Conservation (phyloP, 2,888 invertebrate genomes). For the Miltochrista miniata region DNA sequence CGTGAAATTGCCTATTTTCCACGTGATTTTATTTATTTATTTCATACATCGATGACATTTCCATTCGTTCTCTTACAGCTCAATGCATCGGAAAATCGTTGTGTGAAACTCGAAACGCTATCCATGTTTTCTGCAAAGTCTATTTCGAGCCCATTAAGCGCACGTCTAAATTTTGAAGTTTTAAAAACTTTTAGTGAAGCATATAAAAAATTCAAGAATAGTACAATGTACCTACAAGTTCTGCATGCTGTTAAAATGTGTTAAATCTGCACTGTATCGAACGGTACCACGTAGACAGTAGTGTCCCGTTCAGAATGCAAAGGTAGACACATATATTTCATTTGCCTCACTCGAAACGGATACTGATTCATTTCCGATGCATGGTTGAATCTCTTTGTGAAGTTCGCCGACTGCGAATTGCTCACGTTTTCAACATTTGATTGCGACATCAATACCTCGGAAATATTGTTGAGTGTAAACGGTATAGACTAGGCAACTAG, state of each 20-base stretch:
- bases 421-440: conserved; percentile 80
- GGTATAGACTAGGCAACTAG: conserved; percentile 2
- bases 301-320: conserved; percentile 57
- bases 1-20: conserved; percentile 84
- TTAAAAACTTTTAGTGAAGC: conserved; percentile 50
- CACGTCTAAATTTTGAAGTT: conserved; percentile 51
- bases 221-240: conserved; percentile 57
- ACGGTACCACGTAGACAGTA: conserved; percentile 49
- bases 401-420: conserved; percentile 76
- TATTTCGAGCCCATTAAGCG: conserved; percentile 30
- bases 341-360: conserved; percentile 76
- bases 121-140: conserved; percentile 32
- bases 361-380: conserved; percentile 83
- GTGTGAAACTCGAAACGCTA: conserved; percentile 30
- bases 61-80: conserved; percentile 57
- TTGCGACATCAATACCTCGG: conserved; percentile 74
- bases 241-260: conserved; percentile 55
- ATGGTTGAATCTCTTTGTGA: conserved; percentile 80
- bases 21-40: conserved; percentile 82
- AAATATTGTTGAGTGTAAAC: conserved; percentile 45
- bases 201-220: conserved; percentile 63
- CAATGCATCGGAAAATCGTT: conserved; percentile 59
- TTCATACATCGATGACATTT: conserved; percentile 76
- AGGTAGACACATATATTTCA: conserved; percentile 64
- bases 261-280: conserved; percentile 42